Evolutionary conservation across 1,140 invertebrate genomes (phyloP).

Genomic region (Hycleus cichorii): DNA sequence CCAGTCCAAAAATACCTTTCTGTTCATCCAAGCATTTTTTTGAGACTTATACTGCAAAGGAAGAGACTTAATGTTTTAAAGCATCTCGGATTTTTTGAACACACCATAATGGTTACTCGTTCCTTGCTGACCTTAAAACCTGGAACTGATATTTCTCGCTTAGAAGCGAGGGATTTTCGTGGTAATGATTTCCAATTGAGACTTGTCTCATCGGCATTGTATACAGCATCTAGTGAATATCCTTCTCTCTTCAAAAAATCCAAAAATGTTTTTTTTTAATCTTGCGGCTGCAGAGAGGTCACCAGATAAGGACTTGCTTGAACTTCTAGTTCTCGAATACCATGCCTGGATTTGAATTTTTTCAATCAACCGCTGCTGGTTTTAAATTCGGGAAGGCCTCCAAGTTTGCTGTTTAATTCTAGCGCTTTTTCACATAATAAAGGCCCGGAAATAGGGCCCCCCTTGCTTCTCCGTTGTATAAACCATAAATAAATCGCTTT

Average conservation of each 20-base stretch:
- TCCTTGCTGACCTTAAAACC: not conserved
- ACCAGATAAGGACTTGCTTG: not conserved
- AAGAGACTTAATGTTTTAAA: conserved; percentile 31
- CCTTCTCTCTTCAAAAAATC: not conserved
- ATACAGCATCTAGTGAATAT: conserved; percentile 29
- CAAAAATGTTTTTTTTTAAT: not conserved
- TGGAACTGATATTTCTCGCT: conserved; percentile 27
- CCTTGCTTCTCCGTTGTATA: not conserved
- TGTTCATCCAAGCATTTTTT: conserved; percentile 36
- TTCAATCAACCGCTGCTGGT: conserved; percentile 2
- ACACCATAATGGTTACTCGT: conserved; percentile 2
- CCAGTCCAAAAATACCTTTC: conserved; percentile 35
- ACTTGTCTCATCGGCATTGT: conserved; percentile 39
- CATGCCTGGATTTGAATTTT: not conserved
- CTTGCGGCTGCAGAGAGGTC: not conserved
- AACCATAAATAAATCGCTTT: conserved; percentile 8
- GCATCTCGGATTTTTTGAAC: conserved; percentile 30
- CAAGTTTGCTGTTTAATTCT: not conserved
- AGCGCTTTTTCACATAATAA: conserved; percentile 5
- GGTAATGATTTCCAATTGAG: conserved; percentile 38
- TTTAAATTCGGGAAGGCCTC: not conserved
- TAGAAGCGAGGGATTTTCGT: conserved; percentile 30
- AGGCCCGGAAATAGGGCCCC: not conserved
- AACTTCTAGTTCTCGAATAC: not conserved
- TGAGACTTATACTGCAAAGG: conserved; percentile 30